phyloP scores from a whole-genome alignment of 2,113 vertebrate genomes.

The Haemorhous mexicanus region DNA sequence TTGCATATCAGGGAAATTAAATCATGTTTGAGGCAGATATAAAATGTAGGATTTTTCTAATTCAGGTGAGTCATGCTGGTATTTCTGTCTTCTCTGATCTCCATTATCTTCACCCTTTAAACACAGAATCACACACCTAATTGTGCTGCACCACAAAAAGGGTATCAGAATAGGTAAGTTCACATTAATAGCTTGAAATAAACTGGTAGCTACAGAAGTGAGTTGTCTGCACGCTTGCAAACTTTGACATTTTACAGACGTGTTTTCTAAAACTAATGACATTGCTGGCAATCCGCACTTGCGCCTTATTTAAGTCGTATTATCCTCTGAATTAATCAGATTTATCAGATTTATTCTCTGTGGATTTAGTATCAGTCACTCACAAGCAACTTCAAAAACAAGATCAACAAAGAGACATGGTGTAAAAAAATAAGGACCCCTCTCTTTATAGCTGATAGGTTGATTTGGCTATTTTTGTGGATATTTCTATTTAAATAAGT shows the following conservation, averaged over 20 bases:
- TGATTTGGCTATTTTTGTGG: neutral
- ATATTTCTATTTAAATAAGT: neutral
- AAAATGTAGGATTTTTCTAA: neutral
- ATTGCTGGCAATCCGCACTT: neutral
- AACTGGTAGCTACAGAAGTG: neutral
- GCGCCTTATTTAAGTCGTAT: neutral
- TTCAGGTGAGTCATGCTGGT: neutral
- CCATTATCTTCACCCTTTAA: neutral
- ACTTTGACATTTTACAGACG: neutral
- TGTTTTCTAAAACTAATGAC: neutral
- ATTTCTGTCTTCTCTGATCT: neutral
- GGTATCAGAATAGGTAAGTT: neutral
- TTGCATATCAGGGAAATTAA: slow-evolving; percentile 24
- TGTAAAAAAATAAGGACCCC: neutral
- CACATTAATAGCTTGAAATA: neutral
- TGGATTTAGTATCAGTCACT: neutral
- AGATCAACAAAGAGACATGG: neutral
- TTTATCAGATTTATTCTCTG: slow-evolving; percentile 22
- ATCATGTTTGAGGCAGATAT: neutral
- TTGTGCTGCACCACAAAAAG: neutral
- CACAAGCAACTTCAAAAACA: neutral
- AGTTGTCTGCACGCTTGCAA: neutral
- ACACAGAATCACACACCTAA: neutral
- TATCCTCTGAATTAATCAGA: slow-evolving; percentile 47
- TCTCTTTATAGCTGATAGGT: neutral